Evolutionary conservation across 2,113 vertebrate species (phyloP).

Genomic region (Pica pica): DNA sequence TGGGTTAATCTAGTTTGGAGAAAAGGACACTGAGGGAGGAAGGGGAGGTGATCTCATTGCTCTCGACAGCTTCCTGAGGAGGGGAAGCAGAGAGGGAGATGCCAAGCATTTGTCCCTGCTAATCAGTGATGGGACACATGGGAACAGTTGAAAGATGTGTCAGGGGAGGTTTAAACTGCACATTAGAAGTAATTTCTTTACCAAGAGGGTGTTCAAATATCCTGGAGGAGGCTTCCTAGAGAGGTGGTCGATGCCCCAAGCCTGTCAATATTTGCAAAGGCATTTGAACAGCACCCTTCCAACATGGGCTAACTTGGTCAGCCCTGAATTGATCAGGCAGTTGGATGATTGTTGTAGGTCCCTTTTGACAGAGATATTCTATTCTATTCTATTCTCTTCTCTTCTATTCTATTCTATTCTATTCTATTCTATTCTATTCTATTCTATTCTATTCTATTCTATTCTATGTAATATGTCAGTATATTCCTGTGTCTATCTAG

Average conservation of each 20-base stretch:
- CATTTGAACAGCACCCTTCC: not conserved
- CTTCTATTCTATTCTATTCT: not conserved
- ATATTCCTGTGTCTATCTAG: not conserved
- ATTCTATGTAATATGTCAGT: not conserved
- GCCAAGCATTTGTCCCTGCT: not conserved
- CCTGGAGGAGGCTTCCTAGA: not conserved
- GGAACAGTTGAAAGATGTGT: not conserved
- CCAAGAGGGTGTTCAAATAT: not conserved
- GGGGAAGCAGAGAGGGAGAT: not conserved
- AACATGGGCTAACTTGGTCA: too few relatives aligned
- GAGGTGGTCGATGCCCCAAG: too few relatives aligned
- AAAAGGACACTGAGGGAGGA: not conserved
- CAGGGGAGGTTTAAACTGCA: not conserved
- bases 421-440: not conserved
- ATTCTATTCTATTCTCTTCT: not conserved
- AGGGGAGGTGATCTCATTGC: not conserved
- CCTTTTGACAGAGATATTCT: not conserved
- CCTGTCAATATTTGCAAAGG: not conserved
- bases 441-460: not conserved
- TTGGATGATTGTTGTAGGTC: not conserved
- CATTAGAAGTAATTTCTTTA: not conserved
- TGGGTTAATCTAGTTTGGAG: not conserved
- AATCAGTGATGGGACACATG: rapidly evolving
- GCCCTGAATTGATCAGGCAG: not conserved
- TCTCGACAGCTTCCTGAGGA: not conserved